These are phyloP conservation scores for Dendrocincla fuliginosa DNA, from an alignment of 2,797 vertebrate species.

Conservation along the genomic window DNA sequence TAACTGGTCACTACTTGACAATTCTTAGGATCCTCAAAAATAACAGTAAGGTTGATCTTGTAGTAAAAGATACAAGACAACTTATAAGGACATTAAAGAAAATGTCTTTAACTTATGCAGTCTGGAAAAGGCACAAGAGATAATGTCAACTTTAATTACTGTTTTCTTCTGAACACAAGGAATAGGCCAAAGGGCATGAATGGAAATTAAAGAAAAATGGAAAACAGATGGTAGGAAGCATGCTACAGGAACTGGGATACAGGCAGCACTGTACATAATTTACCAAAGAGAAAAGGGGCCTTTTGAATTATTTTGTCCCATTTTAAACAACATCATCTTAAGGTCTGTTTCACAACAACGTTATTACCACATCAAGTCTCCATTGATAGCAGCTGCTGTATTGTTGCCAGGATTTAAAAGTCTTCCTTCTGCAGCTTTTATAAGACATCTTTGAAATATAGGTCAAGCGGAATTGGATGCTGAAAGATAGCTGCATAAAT, in stretches of 20 bases:
- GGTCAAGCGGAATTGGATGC: conserved; percentile 10
- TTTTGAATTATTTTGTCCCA: conserved; percentile 25
- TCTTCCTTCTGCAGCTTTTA: not conserved
- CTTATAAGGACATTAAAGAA: not conserved
- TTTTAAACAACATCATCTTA: conserved; percentile 30
- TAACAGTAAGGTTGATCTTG: not conserved
- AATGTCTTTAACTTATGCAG: conserved; percentile 22
- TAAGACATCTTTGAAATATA: conserved; percentile 6
- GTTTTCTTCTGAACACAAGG: conserved; percentile 67
- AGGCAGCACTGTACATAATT: conserved; percentile 61
- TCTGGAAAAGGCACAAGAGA: conserved; percentile 63
- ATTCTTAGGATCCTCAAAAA: not conserved
- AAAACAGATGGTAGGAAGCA: conserved; percentile 77
- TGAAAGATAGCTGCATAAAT: conserved; percentile 20
- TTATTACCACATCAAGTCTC: conserved; percentile 27
- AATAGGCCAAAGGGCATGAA: conserved; percentile 71
- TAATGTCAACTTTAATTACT: conserved; percentile 76
- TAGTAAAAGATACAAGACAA: conserved; percentile 1
- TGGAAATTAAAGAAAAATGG: conserved; percentile 80
- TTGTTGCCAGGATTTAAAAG: not conserved
- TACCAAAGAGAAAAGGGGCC: not conserved
- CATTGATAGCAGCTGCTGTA: not conserved
- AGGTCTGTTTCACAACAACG: conserved; percentile 10
- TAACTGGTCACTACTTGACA: not conserved
- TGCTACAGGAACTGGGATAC: conserved; percentile 61